Base-by-base conservation (phyloP, 2,888 invertebrate genomes). In the Scaeva pyrastri region DNA sequence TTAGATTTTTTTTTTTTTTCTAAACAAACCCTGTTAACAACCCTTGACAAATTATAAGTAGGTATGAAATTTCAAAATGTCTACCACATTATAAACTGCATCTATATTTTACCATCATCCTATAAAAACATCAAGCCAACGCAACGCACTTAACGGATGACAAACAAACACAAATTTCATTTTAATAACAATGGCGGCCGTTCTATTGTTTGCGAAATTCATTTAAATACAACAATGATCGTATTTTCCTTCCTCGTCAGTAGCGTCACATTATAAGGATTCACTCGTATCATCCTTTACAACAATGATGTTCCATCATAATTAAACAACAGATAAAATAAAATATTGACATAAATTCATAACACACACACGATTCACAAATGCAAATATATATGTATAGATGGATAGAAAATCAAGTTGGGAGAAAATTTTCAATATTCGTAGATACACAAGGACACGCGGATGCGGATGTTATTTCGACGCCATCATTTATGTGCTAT, bases 261-360 rank as follows among this genome's bases (percentile, higher is more conserved):
- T 1, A n/a, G 36, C 36, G 70, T n/a, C 85, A 81, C 56, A 76
- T 76, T n/a, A n/a, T n/a, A n/a, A n/a, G n/a, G n/a, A 73, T 55
- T 45, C 23, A 45, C 12, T 14, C 2, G 5, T 23, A 58, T 72
- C 52, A 77, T 71, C 58, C 58, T 70, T 58, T 68, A 68, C 60
- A 66, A 72, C 75, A 73, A 2, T 14, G 12, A 10, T n/a, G 12
- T 39, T 19, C 74, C 81, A 62, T 84, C 81, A 62, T 84, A 79
- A 86, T 86, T 86, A 86, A 86, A 86, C 81, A 86, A 73, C 62
- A 85, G 85, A 86, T 81, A 86, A 73, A 77, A 86, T 81, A 70
- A 70, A 81, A 81, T 86, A 86, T 86, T 86, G 85, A 86, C 85
- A 86, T 86, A 76, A 81, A 73, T 73, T 81, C 77, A 55, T 74